Conservation (phyloP, 2,113 vertebrate genomes). For the Callorhinus ursinus region DNA sequence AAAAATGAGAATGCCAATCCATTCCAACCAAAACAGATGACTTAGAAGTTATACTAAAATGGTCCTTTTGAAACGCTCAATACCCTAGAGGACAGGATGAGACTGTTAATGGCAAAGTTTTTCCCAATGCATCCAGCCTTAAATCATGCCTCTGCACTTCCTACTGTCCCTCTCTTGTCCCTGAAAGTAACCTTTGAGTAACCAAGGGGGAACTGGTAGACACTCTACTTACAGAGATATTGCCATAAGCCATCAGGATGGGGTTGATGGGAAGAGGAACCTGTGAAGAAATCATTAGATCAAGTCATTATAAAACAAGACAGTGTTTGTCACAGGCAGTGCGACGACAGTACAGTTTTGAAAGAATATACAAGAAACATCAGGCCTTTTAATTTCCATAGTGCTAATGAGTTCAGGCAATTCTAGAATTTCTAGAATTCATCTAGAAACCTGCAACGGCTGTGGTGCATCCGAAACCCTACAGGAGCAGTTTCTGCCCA, state of each 20-base stretch:
- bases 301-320: not conserved
- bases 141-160: not conserved
- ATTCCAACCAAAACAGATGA: not conserved
- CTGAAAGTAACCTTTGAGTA: not conserved
- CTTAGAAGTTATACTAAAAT: not conserved
- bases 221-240: constrained; percentile 91
- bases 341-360: not conserved
- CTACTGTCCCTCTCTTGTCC: not conserved
- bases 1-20: not conserved
- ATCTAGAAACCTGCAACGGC: not conserved
- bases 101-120: not conserved
- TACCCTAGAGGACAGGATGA: not conserved
- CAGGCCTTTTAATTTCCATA: not conserved
- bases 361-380: not conserved
- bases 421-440: not conserved
- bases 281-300: constrained; percentile 84
- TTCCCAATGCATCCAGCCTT: not conserved
- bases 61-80: constrained; percentile 23
- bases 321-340: not conserved
- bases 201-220: not conserved
- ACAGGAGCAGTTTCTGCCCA: not conserved
- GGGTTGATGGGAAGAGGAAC: constrained; percentile 92
- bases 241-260: constrained; percentile 93
- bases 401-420: not conserved
- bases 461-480: not conserved